Evolutionary conservation across 1,140 invertebrate genomes (phyloP).

Genomic region (Cotesia vestalis): DNA sequence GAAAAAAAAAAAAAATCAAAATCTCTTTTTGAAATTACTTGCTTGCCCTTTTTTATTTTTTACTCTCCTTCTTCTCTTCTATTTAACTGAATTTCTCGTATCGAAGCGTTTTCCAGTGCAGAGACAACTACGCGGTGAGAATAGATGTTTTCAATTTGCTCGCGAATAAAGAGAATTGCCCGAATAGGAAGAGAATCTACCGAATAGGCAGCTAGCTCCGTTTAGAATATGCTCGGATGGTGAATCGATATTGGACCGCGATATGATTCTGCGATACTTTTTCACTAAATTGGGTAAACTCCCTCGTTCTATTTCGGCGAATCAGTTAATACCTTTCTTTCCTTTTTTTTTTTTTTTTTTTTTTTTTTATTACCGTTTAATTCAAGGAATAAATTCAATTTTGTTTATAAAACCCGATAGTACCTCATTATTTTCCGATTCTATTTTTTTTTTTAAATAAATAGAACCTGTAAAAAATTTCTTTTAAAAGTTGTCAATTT

Average conservation of each 20-base stretch:
- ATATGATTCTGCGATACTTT: conserved; percentile 4
- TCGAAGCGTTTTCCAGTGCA: background rate
- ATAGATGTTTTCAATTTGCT: conserved; percentile 33
- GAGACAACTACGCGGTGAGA: background rate
- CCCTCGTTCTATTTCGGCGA: too few relatives aligned
- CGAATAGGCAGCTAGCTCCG: background rate
- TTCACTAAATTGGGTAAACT: conserved; percentile 23
- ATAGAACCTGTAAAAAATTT: too few relatives aligned
- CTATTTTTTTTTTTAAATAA: too few relatives aligned
- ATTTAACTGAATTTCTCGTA: background rate
- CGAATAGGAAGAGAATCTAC: background rate
- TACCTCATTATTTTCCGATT: too few relatives aligned
- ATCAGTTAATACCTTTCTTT: too few relatives aligned
- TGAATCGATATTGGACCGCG: conserved; percentile 26
- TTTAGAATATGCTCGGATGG: background rate
- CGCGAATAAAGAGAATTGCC: conserved; percentile 16
- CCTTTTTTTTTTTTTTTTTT: too few relatives aligned
- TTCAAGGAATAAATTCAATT: too few relatives aligned
- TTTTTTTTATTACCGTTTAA: too few relatives aligned
- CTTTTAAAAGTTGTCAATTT: too few relatives aligned
- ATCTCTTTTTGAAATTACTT: too few relatives aligned
- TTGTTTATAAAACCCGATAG: too few relatives aligned
- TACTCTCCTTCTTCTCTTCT: background rate
- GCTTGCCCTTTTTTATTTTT: background rate
- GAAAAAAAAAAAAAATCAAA: too few relatives aligned